phyloP scores from a whole-genome alignment of 2,113 vertebrate genomes.

The Archilochus colubris region DNA sequence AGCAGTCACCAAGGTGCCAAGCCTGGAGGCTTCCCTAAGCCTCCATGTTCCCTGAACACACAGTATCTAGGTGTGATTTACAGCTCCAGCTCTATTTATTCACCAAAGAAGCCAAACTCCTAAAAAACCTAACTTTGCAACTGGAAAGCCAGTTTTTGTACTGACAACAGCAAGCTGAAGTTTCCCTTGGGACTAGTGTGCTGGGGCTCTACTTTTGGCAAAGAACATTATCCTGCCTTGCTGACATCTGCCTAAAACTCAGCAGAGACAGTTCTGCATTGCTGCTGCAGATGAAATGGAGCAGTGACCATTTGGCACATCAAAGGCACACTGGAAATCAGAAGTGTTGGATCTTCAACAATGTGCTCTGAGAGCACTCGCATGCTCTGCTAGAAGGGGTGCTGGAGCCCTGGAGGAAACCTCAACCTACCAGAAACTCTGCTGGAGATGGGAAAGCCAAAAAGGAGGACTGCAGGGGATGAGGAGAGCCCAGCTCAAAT shows the following conservation, averaged over 20 bases:
- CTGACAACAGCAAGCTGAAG: not conserved
- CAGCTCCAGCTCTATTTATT: not conserved
- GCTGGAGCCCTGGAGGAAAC: not conserved
- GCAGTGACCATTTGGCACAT: accelerated
- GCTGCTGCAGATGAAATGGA: not conserved
- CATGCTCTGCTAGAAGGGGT: too few species aligned
- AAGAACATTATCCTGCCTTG: not conserved
- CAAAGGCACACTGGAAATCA: not conserved
- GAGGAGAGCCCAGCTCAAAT: not conserved
- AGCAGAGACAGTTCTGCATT: not conserved
- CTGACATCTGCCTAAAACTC: not conserved
- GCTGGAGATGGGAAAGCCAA: not conserved
- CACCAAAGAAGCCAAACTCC: not conserved
- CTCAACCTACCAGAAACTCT: not conserved
- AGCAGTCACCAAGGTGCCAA: not conserved
- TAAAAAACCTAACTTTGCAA: not conserved
- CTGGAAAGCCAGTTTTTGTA: not conserved
- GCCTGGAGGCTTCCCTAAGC: accelerated
- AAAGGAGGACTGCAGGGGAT: not conserved
- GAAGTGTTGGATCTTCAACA: not conserved
- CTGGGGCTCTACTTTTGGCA: not conserved
- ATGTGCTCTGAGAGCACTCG: not conserved
- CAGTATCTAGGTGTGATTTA: not conserved
- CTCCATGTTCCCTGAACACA: not conserved
- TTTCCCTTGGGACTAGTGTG: not conserved